Conservation (phyloP, 2,797 vertebrate species). For the Enteromius paludinosus region DNA sequence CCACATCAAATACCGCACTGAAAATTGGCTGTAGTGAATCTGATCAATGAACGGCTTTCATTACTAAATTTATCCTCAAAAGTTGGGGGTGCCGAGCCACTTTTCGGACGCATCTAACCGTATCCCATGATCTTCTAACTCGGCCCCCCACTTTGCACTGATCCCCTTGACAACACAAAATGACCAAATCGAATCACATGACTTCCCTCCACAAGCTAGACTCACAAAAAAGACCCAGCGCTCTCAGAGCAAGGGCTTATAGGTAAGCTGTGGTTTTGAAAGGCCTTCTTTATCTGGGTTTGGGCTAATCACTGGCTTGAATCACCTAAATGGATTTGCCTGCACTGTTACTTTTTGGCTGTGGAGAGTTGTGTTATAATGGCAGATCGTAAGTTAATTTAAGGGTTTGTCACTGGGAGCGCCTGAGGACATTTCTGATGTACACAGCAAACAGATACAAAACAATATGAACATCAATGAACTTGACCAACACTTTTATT, state of each 20-base stretch:
- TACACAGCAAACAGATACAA: background rate
- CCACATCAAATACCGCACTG: background rate
- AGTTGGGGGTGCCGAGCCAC: background rate
- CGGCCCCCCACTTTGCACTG: slow-evolving; percentile 17
- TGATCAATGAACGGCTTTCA: background rate
- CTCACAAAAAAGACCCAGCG: slow-evolving; percentile 43
- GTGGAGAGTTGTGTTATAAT: slow-evolving; percentile 63
- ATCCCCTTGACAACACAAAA: slow-evolving; percentile 50
- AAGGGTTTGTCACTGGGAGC: slow-evolving; percentile 60
- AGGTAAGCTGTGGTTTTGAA: slow-evolving; percentile 68
- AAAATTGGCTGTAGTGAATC: background rate
- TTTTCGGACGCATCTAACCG: background rate
- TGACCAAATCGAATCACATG: slow-evolving; percentile 46
- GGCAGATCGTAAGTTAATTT: slow-evolving; percentile 69
- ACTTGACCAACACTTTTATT: background rate
- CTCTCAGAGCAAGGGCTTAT: slow-evolving; percentile 58
- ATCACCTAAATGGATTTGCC: slow-evolving; percentile 61
- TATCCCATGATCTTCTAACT: slow-evolving; percentile 11
- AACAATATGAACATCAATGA: background rate
- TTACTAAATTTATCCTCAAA: background rate
- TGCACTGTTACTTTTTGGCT: slow-evolving; percentile 60
- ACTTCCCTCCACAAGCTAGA: slow-evolving; percentile 28
- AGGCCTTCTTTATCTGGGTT: slow-evolving; percentile 67
- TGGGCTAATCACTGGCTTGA: slow-evolving; percentile 68
- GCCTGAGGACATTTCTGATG: slow-evolving; percentile 8